Evolutionary conservation across 2,113 vertebrate genomes (phyloP).

Genomic region (Zosterops lateralis): DNA sequence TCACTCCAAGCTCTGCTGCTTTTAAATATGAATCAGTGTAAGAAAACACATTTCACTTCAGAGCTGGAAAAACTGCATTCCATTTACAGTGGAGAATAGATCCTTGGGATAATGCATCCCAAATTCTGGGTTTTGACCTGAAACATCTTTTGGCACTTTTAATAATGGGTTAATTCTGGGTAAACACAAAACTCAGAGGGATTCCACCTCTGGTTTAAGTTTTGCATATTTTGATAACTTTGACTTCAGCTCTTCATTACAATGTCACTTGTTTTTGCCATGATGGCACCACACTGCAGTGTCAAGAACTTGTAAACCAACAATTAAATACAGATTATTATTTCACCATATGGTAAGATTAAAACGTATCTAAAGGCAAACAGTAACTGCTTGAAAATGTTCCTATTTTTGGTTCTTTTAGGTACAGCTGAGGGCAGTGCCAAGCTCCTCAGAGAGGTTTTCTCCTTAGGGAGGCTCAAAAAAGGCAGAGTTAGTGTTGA

Average conservation of each 20-base stretch:
- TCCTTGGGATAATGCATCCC: neutral
- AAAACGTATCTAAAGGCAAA: neutral
- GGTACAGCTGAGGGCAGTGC: neutral
- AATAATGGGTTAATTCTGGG: neutral
- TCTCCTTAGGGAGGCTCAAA: neutral
- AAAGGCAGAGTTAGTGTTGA: neutral
- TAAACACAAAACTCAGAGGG: neutral
- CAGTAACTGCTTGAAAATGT: neutral
- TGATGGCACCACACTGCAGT: neutral
- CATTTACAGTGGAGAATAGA: neutral
- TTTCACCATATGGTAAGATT: neutral
- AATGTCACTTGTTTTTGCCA: neutral
- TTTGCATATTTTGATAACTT: neutral
- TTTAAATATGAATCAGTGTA: neutral
- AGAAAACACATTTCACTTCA: neutral
- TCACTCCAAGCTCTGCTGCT: neutral
- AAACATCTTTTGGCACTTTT: no score
- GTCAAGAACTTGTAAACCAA: neutral
- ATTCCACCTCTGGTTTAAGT: neutral
- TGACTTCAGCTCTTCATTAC: neutral
- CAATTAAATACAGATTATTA: neutral
- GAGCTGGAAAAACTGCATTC: neutral
- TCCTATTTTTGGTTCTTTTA: neutral
- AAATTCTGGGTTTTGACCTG: neutral
- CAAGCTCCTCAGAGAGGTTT: neutral